Conservation (phyloP, 2,888 invertebrate species). For the Leucophenga maculata region DNA sequence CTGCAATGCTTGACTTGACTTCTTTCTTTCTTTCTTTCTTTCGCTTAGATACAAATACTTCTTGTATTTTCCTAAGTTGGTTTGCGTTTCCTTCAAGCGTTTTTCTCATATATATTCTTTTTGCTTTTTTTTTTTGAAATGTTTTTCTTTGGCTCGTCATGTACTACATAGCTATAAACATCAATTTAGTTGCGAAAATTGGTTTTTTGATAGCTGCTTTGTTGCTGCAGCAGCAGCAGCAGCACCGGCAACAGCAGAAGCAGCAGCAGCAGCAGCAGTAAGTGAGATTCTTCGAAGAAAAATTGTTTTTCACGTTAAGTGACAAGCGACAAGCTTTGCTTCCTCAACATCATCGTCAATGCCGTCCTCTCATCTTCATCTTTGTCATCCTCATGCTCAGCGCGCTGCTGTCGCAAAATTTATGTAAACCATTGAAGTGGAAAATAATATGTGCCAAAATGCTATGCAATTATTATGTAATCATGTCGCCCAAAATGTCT, state of each 20-base stretch:
- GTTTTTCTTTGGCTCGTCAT: constrained; percentile 19
- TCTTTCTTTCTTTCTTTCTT: neutral
- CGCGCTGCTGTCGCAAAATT: constrained; percentile 38
- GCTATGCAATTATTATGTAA: constrained; percentile 22
- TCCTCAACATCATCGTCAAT: constrained; percentile 36
- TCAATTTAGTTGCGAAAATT: constrained; percentile 65
- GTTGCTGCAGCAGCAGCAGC: constrained; percentile 28
- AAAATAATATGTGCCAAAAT: constrained; percentile 49
- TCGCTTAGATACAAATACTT: neutral
- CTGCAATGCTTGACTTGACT: constrained; percentile 7
- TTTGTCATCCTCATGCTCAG: constrained; percentile 10
- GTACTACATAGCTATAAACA: constrained; percentile 60
- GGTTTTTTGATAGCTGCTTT: constrained; percentile 61
- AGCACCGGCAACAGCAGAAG: no score
- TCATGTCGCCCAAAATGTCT: constrained; percentile 14
- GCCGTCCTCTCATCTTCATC: constrained; percentile 30
- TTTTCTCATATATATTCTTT: neutral
- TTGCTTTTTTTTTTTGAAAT: neutral
- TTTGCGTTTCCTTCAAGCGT: neutral
- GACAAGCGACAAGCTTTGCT: constrained; percentile 47
- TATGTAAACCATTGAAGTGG: constrained; percentile 53
- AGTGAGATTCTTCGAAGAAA: constrained; percentile 46
- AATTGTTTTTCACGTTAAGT: constrained; percentile 65
- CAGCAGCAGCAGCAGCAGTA: constrained; percentile 20
- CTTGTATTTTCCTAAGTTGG: neutral